Evolutionary conservation across 2,888 invertebrate genomes (phyloP).

Genomic region (Aquatica leii): DNA sequence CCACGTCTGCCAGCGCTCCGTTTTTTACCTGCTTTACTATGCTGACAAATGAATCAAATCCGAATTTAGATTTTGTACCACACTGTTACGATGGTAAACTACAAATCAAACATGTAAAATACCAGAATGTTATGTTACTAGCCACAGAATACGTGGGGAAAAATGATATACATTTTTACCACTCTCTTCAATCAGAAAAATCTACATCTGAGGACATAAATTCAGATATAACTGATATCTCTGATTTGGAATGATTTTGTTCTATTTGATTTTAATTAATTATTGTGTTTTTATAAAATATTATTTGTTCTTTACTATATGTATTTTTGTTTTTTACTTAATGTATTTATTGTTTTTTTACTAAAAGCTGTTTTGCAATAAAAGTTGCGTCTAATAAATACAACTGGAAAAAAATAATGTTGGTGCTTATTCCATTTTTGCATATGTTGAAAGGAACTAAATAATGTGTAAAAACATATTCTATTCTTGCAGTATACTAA

Average conservation of each 20-base stretch:
- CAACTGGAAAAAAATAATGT: not conserved
- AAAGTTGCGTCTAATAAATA: not conserved
- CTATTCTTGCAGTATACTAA: not conserved
- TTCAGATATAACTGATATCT: not conserved
- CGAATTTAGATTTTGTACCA: slow-evolving; percentile 11
- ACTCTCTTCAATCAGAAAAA: slow-evolving; percentile 10
- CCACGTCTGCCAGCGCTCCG: not conserved
- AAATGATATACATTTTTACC: slow-evolving; percentile 8
- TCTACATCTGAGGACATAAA: not conserved
- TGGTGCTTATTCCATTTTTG: not conserved
- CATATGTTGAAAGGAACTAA: not conserved
- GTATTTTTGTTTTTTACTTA: too few species aligned
- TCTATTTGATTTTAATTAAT: not conserved
- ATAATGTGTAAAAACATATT: not conserved
- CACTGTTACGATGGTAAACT: slow-evolving; percentile 11
- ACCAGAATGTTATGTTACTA: slow-evolving; percentile 13
- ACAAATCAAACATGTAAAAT: slow-evolving; percentile 12
- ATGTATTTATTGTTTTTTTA: too few species aligned
- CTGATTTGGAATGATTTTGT: not conserved
- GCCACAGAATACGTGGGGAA: slow-evolving; percentile 10
- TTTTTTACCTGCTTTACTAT: slow-evolving; percentile 10
- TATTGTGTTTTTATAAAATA: not conserved
- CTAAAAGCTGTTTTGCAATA: too few species aligned
- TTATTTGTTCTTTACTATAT: too few species aligned
- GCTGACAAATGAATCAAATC: slow-evolving; percentile 7